These are phyloP conservation scores for Drosophila eugracilis DNA, from an alignment of 1,140 invertebrate genomes.

Conservation along the genomic window DNA sequence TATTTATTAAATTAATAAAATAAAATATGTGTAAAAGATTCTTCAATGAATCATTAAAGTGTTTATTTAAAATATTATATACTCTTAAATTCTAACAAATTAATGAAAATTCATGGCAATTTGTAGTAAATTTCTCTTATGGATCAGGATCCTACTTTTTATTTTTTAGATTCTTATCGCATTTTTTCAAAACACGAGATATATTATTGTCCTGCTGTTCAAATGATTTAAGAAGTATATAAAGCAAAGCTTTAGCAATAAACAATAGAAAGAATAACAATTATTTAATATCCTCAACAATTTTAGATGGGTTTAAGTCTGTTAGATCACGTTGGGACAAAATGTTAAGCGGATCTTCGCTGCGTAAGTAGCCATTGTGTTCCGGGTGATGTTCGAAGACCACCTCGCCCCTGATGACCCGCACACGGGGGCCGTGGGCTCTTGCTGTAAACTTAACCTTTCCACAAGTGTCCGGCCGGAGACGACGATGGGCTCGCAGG, in stretches of 20 bases:
- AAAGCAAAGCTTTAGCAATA: conserved; percentile 2
- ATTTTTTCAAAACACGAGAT: not conserved
- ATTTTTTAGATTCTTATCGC: not conserved
- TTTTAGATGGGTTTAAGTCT: conserved; percentile 1
- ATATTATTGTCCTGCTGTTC: no score
- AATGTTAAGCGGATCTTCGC: conserved; percentile 72
- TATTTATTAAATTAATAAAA: no score
- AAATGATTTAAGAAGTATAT: no score
- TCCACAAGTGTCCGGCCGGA: conserved; percentile 77
- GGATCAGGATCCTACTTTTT: not conserved
- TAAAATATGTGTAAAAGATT: no score
- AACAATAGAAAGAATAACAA: conserved; percentile 8
- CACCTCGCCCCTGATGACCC: conserved; percentile 73
- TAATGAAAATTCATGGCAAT: not conserved
- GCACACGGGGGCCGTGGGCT: conserved; percentile 75
- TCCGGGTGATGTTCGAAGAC: conserved; percentile 75
- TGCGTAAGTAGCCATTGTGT: conserved; percentile 77
- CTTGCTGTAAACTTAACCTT: conserved; percentile 77
- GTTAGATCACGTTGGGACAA: conserved; percentile 52
- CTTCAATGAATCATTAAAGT: not conserved
- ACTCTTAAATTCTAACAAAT: not conserved
- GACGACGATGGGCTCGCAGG: conserved; percentile 73
- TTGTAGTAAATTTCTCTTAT: not conserved
- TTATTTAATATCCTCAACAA: conserved; percentile 11
- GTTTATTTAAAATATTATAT: not conserved